phyloP scores from a whole-genome alignment of 2,113 vertebrate species.

The Xiphias gladius region DNA sequence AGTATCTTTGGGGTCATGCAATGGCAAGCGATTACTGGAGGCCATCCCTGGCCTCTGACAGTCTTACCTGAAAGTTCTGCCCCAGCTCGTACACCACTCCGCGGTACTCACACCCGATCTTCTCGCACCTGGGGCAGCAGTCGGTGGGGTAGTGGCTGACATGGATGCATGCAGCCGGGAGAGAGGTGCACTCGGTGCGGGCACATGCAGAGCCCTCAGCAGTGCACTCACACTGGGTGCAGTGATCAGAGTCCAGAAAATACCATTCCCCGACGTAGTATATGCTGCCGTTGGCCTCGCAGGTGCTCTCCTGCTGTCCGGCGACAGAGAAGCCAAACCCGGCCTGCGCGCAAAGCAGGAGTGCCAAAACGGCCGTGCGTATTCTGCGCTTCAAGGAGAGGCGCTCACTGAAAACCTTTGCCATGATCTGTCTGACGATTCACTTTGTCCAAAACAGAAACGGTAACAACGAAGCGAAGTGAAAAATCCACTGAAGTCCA shows the following conservation, averaged over 20 bases:
- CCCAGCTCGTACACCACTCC: slow-evolving; percentile 87
- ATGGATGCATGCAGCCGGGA: slow-evolving; percentile 88
- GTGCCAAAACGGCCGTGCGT: slow-evolving; percentile 53
- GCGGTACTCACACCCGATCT: slow-evolving; percentile 88
- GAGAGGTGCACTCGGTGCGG: slow-evolving; percentile 85
- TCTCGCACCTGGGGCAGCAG: slow-evolving; percentile 90
- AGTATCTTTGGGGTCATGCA: neutral
- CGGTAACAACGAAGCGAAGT: neutral
- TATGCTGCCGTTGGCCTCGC: slow-evolving; percentile 87
- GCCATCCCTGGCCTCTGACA: neutral
- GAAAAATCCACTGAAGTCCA: neutral
- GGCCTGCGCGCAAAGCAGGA: slow-evolving; percentile 64
- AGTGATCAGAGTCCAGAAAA: slow-evolving; percentile 87
- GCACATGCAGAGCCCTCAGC: slow-evolving; percentile 83
- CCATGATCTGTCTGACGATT: slow-evolving; percentile 29
- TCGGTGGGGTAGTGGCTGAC: slow-evolving; percentile 90
- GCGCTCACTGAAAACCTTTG: slow-evolving; percentile 21
- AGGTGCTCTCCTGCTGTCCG: slow-evolving; percentile 83
- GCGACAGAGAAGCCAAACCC: slow-evolving; percentile 76
- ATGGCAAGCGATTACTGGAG: neutral
- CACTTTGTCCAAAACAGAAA: neutral
- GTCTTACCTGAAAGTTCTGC: slow-evolving; percentile 85
- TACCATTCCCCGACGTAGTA: slow-evolving; percentile 90
- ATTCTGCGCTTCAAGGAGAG: slow-evolving; percentile 21
- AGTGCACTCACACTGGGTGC: slow-evolving; percentile 89